Conservation (phyloP, 2,888 invertebrate genomes). For the Pristionchus maxplancki region DNA sequence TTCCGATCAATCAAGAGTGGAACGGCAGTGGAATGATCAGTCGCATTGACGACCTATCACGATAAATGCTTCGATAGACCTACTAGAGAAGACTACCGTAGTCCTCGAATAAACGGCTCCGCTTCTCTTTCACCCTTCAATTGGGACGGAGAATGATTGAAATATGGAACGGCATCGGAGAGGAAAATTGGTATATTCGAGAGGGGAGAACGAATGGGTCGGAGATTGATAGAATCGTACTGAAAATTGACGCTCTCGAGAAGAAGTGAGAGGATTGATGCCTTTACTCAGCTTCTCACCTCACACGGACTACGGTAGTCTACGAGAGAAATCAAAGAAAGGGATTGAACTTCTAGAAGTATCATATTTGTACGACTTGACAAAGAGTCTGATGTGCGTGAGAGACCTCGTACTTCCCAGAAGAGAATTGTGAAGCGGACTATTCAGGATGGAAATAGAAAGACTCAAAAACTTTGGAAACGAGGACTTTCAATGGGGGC, state of each 20-base stretch:
- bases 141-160: conserved; percentile 13
- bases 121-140: neutral
- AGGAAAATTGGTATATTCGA: neutral
- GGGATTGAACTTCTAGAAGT: neutral
- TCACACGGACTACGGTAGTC: neutral
- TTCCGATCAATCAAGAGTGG: neutral
- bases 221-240: conserved; percentile 19
- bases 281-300: neutral
- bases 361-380: neutral
- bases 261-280: neutral
- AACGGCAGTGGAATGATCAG: no score
- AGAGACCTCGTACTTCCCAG: neutral
- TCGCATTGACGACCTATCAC: no score
- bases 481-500: neutral
- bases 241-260: neutral
- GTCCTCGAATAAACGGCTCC: neutral
- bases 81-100: neutral
- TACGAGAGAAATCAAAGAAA: neutral
- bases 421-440: neutral
- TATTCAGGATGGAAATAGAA: neutral
- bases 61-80: neutral
- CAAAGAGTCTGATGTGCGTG: neutral
- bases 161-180: conserved; percentile 35
- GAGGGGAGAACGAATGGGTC: neutral
- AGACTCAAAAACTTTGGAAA: neutral